These are phyloP conservation scores for Bellardia bayeri DNA, from an alignment of 2,888 invertebrate genomes.

Conservation along the genomic window DNA sequence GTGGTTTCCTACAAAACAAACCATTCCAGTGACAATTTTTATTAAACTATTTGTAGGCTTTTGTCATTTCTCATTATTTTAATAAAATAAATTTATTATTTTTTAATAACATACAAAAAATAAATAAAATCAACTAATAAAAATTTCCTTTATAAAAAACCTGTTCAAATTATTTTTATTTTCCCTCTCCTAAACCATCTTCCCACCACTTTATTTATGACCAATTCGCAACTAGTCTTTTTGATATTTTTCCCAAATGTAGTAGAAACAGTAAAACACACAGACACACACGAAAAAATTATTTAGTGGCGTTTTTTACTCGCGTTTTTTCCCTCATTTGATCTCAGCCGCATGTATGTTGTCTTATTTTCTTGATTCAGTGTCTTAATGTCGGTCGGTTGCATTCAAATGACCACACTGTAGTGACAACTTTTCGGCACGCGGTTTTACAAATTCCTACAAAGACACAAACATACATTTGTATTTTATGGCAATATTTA, in stretches of 20 bases:
- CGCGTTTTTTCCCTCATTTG: slow-evolving; percentile 51
- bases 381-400: slow-evolving; percentile 72
- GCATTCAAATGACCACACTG: slow-evolving; percentile 77
- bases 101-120: not conserved
- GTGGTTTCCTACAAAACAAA: too few relatives aligned
- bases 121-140: not conserved
- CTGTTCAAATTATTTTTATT: not conserved
- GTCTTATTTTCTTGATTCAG: slow-evolving; percentile 58
- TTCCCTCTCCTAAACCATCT: not conserved
- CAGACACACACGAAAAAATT: slow-evolving; percentile 28
- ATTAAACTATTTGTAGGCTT: not conserved
- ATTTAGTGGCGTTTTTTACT: slow-evolving; percentile 65
- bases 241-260: slow-evolving; percentile 37
- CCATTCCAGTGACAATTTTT: too few relatives aligned
- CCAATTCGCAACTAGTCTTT: slow-evolving; percentile 18
- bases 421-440: slow-evolving; percentile 82
- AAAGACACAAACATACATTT: slow-evolving; percentile 58
- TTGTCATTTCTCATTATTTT: not conserved
- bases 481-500: slow-evolving; percentile 1
- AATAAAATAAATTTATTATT: slow-evolving; percentile 9
- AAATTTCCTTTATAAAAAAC: slow-evolving; percentile 24
- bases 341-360: slow-evolving; percentile 66
- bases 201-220: not conserved
- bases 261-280: not conserved
- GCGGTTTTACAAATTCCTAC: slow-evolving; percentile 81